Base-by-base conservation (phyloP, 2,113 vertebrate genomes). In the Melanotaenia duboulayi region DNA sequence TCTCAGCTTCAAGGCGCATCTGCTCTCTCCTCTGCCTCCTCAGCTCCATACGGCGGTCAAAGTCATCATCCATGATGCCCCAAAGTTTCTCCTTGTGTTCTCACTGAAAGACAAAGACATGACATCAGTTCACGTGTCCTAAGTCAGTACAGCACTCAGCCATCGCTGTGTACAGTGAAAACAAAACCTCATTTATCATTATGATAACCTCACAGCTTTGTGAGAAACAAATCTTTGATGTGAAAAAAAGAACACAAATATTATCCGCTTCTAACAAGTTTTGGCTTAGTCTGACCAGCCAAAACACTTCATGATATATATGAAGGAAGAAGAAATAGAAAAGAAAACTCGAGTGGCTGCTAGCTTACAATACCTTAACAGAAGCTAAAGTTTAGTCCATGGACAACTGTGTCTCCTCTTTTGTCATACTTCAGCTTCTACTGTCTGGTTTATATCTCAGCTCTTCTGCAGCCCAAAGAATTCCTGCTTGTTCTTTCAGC, bases 21-120 rank as follows among this genome's bases (percentile, higher is more conserved):
- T 98, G 97, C 87, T 99, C 97, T 13, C 97, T 95, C 92, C 97
- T 97, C 91, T 97, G 96, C 90, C 97, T 98, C 91, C 97, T 96
- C 71, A 96, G 95, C 56, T 99, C 97, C 93, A 96, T 95, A 85
- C 97, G 97, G 80, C 94, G 96, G 78, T 99, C 97, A 92, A 98
- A 97, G 87, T 99, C 91, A 14, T 95, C 96, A 44, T 99, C 98
- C 98, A 99, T 99, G 90, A 60, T 91, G 80, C 54, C 75, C 55
- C 37, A 64, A 71, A 77, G 76, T 51, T 79, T 77, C 14, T 73
- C 56, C 73, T 81, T 40, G 57, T 59, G 74, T 83, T 67, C 17
- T 83, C 60, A 66, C 90, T 92, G 76, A 35, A 84, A 90, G 23
- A 76, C 28, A 81, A 51, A 78, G 19, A 61, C 19, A 7, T 1